Percentiles rank a stretch among this genome's conserved stretches.
phyloP scores from a whole-genome alignment of 2,888 invertebrate species.

The Yponomeuta sedellus region DNA sequence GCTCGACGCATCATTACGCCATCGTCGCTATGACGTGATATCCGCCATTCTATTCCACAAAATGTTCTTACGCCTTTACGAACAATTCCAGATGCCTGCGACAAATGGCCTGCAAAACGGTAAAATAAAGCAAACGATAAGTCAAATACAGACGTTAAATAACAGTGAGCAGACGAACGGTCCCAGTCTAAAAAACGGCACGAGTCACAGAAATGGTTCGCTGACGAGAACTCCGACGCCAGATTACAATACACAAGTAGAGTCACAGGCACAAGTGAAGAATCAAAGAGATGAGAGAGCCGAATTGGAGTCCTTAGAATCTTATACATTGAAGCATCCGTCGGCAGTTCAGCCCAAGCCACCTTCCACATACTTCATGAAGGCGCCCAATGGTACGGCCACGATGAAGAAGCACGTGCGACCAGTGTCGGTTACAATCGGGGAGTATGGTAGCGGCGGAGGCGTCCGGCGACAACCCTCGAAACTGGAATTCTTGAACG shows the following conservation, averaged over 20 bases:
- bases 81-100: constrained; percentile 47
- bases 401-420: constrained; percentile 76
- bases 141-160: constrained; percentile 30
- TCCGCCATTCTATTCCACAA: constrained; percentile 8
- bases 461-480: constrained; percentile 78
- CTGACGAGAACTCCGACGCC: constrained; percentile 58
- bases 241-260: constrained; percentile 52
- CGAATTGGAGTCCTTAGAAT: constrained; percentile 86
- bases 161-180: constrained; percentile 35
- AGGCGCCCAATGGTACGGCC: constrained; percentile 71
- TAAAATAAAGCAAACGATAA: constrained; percentile 36
- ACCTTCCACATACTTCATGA: constrained; percentile 82
- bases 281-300: constrained; percentile 73
- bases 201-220: constrained; percentile 35
- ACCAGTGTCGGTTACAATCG: constrained; percentile 83
- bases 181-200: constrained; percentile 4
- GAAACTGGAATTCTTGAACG: constrained; percentile 81
- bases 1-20: constrained; percentile 2
- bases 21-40: constrained; percentile 1
- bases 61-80: not conserved
- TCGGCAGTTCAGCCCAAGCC: constrained; percentile 78
- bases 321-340: constrained; percentile 82
- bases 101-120: constrained; percentile 54
- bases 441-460: constrained; percentile 79
- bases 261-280: constrained; percentile 33